phyloP scores from a whole-genome alignment of 2,888 invertebrate species.

The Drosophila planitibia region DNA sequence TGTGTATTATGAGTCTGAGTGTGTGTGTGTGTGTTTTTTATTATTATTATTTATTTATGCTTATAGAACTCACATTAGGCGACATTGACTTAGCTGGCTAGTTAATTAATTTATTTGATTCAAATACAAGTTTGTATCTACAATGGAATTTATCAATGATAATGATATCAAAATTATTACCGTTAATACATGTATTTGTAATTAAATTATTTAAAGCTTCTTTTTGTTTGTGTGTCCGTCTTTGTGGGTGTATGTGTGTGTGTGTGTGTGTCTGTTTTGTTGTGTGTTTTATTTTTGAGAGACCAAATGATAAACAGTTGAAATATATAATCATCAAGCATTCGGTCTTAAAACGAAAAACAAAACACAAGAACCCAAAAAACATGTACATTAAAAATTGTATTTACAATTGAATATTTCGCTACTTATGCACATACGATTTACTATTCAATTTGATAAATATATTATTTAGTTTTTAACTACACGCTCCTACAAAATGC shows the following conservation, averaged over 20 bases:
- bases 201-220: slow-evolving; percentile 84
- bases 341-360: slow-evolving; percentile 30
- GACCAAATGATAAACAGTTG: slow-evolving; percentile 30
- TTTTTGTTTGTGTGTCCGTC: slow-evolving; percentile 38
- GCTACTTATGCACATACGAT: slow-evolving; percentile 76
- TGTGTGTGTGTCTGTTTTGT: slow-evolving; percentile 9
- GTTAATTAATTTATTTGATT: slow-evolving; percentile 55
- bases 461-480: slow-evolving; percentile 55
- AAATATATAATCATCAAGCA: slow-evolving; percentile 33
- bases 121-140: slow-evolving; percentile 75
- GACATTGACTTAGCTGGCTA: slow-evolving; percentile 80
- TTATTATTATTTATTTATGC: slow-evolving; percentile 55
- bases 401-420: slow-evolving; percentile 77
- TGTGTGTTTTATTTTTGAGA: slow-evolving; percentile 18
- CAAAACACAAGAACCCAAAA: slow-evolving; percentile 39
- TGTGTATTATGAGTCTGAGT: slow-evolving; percentile 33
- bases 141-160: slow-evolving; percentile 74
- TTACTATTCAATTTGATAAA: slow-evolving; percentile 65
- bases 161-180: slow-evolving; percentile 75
- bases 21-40: slow-evolving; percentile 34
- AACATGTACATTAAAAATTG: slow-evolving; percentile 46
- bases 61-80: slow-evolving; percentile 80
- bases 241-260: slow-evolving; percentile 37
- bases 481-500: slow-evolving; percentile 70
- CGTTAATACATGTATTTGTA: slow-evolving; percentile 58